phyloP scores from a whole-genome alignment of 1,140 invertebrate genomes.

The Lanistes nyassanus region DNA sequence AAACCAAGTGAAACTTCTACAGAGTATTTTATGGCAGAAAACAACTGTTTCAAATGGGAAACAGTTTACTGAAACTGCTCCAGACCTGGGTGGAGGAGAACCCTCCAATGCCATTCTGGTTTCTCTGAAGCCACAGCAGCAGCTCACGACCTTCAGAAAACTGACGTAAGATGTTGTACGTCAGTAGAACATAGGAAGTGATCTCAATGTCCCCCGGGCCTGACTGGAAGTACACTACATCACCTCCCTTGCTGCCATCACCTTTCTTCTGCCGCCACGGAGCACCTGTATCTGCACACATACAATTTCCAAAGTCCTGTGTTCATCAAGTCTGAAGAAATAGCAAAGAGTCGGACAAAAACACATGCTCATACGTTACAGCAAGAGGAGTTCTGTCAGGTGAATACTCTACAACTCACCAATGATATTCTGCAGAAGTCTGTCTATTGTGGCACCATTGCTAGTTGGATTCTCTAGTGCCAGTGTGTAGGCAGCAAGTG shows the following conservation, averaged over 20 bases:
- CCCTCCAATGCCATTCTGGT: conserved; percentile 80
- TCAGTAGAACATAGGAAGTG: conserved; percentile 82
- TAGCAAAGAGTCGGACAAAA: too few relatives aligned
- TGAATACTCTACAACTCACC: conserved; percentile 7
- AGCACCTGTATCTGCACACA: too few relatives aligned
- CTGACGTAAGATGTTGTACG: conserved; percentile 66
- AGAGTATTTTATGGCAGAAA: too few relatives aligned
- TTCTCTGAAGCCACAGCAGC: conserved; percentile 82
- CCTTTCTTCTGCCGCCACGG: too few relatives aligned
- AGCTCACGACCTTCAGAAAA: conserved; percentile 60
- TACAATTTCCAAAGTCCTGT: too few relatives aligned
- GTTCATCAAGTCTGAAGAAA: too few relatives aligned
- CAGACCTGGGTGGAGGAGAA: conserved; percentile 76
- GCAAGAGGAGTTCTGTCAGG: background rate
- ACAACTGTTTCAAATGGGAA: too few relatives aligned
- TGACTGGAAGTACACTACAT: background rate
- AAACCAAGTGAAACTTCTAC: too few relatives aligned
- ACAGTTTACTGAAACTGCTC: conserved; percentile 60
- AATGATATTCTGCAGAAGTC: conserved; percentile 15
- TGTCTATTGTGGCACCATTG: background rate
- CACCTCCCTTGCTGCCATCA: too few relatives aligned
- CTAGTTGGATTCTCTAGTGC: conserved; percentile 8
- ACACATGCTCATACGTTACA: too few relatives aligned
- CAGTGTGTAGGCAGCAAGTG: conserved; percentile 29
- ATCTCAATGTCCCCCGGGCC: conserved; percentile 81